Evolutionary conservation across 2,888 invertebrate genomes (phyloP).

Genomic region (Rhaphigaster nebulosa): DNA sequence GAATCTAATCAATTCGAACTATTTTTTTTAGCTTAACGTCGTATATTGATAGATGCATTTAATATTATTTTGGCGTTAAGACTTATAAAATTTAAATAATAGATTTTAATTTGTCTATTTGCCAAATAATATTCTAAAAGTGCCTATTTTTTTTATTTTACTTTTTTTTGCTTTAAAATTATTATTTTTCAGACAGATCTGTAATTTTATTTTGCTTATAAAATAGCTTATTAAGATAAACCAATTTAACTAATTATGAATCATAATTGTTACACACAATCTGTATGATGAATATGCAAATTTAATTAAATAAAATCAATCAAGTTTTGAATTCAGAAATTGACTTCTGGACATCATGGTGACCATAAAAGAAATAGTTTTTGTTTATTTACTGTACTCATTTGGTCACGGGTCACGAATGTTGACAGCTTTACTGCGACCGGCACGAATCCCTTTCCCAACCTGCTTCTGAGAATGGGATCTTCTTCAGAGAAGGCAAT

Average conservation of each 20-base stretch:
- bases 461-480: neutral
- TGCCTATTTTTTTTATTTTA: no score
- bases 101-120: no score
- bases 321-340: neutral
- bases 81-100: neutral
- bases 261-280: no score
- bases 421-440: neutral
- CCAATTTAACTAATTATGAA: no score
- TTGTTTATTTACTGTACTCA: neutral
- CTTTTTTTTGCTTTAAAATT: no score
- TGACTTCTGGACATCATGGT: neutral
- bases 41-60: no score
- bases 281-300: no score
- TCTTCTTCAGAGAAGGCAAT: neutral
- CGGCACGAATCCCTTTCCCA: neutral
- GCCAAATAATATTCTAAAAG: no score
- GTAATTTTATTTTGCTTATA: no score
- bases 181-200: no score
- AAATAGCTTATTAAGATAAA: no score
- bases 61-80: neutral
- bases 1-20: neutral
- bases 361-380: neutral
- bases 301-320: neutral
- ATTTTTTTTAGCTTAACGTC: neutral
- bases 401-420: neutral